Base-by-base conservation (phyloP, 2,113 vertebrate species). In the Neomonachus schauinslandi region DNA sequence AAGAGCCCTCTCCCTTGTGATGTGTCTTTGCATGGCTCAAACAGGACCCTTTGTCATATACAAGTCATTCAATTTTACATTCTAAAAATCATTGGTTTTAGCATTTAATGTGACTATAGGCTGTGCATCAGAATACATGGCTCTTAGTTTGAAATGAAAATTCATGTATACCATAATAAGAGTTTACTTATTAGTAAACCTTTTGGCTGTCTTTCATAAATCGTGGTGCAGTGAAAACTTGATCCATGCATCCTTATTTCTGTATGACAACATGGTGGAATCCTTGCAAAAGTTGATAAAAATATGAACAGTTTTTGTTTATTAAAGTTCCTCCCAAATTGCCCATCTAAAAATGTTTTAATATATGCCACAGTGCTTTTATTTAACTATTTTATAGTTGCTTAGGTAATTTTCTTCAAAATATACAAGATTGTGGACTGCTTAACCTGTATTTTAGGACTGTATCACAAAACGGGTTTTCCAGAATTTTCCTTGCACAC, bases 381-480 rank as follows among this genome's bases (percentile, higher is more conserved):
- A 72, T 51, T 51, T 93, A 89, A 89, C 36, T 28, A 19, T 28
- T 83, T 83, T 93, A 15, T 84, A 79, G 79, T 93, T 79, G 51
- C 31, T 57, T 77, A 89, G 69, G 61, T 71, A 93, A 42, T 84
- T 82, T 92, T 61, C 76, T 81, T 92, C 42, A 80, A 55, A 88
- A 74, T 72, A 57, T 24, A 42, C 21, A 61, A 33, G 51, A 61
- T 8, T 81, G 7, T 82, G 11, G 12, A 16, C 31, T 77, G 13
- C 74, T 69, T 63, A 71, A 69, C 36, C 53, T 90, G 22, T 83
- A 76, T 67, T 89, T 69, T 83, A 61, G 61, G 21, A 61, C 13
- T 53, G 3, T 81, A 69, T 36, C 51, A 89, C n/a, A 76, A 69
- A 77, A 90, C 6, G 63, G 33, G 7, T 79, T 85, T 84, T 77